Conservation (phyloP, 2,888 invertebrate species). For the Andrena hattorfiana region DNA sequence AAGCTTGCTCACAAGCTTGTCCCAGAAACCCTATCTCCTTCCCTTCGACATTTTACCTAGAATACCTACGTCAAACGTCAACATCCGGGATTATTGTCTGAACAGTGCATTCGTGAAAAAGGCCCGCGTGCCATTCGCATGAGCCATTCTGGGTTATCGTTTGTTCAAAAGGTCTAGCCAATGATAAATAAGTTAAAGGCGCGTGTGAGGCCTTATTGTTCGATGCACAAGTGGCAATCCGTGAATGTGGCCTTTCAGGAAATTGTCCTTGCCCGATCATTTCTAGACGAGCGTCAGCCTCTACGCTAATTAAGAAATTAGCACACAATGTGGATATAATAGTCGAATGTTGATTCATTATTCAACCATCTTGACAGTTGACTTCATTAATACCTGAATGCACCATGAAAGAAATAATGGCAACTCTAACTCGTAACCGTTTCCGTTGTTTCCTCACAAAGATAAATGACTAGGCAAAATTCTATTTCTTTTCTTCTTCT, state of each 20-base stretch:
- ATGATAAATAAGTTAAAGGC: constrained; percentile 14
- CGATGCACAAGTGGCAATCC: constrained; percentile 10
- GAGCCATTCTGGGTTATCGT: constrained; percentile 1
- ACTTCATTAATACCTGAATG: constrained; percentile 17
- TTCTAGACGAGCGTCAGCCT: constrained; percentile 9
- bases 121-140: constrained; percentile 14
- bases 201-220: constrained; percentile 16
- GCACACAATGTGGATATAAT: constrained; percentile 33
- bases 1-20: background rate
- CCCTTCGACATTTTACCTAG: constrained; percentile 11
- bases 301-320: constrained; percentile 42
- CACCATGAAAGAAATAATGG: background rate
- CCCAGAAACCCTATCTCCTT: background rate
- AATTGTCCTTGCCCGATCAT: constrained; percentile 8
- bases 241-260: background rate
- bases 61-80: constrained; percentile 14
- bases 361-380: background rate
- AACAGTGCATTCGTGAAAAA: constrained; percentile 27
- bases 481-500: too few relatives aligned
- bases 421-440: too few relatives aligned
- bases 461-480: background rate
- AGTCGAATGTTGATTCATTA: background rate
- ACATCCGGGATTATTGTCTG: constrained; percentile 41
- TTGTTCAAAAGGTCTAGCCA: background rate
- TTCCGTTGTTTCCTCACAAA: too few relatives aligned